Percentiles rank a stretch among this genome's conserved stretches.
These are phyloP conservation scores for Pollenia labialis DNA, from an alignment of 2,888 invertebrate species.

Conservation along the genomic window DNA sequence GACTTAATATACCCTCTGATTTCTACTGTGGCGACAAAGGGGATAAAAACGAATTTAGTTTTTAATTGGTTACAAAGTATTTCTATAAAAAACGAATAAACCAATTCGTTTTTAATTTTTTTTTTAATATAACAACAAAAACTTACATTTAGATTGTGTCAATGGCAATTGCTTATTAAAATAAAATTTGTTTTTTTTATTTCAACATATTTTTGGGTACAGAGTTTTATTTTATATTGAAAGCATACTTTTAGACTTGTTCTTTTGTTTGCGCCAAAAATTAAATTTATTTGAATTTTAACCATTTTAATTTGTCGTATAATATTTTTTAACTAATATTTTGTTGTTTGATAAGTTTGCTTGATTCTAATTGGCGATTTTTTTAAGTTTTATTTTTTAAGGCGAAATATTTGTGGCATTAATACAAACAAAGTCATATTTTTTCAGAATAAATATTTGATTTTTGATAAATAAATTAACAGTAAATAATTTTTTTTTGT, in stretches of 20 bases:
- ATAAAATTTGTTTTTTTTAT: too few species aligned
- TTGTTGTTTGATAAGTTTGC: conserved; percentile 13
- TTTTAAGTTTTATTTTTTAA: background rate
- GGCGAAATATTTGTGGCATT: background rate
- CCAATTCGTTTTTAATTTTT: too few species aligned
- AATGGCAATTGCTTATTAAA: too few species aligned
- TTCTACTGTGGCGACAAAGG: too few species aligned
- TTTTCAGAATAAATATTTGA: background rate
- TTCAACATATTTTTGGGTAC: background rate
- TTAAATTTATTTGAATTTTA: conserved; percentile 32
- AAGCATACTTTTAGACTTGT: background rate
- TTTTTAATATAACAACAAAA: too few species aligned
- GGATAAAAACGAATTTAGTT: too few species aligned
- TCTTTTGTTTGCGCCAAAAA: background rate
- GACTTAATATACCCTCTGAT: too few species aligned
- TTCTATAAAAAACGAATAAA: too few species aligned
- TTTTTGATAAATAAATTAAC: background rate
- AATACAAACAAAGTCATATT: background rate
- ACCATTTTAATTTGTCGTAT: conserved; percentile 17
- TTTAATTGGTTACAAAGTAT: too few species aligned
- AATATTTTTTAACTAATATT: conserved; percentile 22
- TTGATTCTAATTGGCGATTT: background rate
- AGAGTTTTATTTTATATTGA: background rate
- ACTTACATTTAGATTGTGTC: too few species aligned
- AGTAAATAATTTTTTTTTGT: too few species aligned